phyloP scores from a whole-genome alignment of 2,797 vertebrate species.

The Chelon labrosus region DNA sequence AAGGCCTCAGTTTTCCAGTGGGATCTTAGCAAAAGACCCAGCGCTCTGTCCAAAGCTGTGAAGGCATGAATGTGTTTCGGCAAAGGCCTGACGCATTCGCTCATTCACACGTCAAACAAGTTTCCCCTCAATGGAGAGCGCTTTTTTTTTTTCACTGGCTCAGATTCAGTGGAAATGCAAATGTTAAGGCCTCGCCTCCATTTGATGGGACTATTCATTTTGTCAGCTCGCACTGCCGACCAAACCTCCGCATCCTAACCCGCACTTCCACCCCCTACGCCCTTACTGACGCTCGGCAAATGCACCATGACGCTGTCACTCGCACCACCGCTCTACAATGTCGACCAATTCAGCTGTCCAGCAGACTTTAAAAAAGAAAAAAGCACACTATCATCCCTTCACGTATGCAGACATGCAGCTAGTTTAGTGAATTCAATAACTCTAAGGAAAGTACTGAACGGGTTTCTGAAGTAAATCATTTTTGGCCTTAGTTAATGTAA shows the following conservation, averaged over 20 bases:
- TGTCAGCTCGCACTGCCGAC: slow-evolving; percentile 36
- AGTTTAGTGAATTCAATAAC: background rate
- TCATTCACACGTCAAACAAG: slow-evolving; percentile 69
- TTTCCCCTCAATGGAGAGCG: slow-evolving; percentile 62
- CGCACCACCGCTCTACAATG: slow-evolving; percentile 43
- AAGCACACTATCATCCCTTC: background rate
- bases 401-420: background rate
- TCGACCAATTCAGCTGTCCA: slow-evolving; percentile 44
- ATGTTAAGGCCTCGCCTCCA: slow-evolving; percentile 57
- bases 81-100: slow-evolving; percentile 57
- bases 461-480: background rate
- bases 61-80: slow-evolving; percentile 66
- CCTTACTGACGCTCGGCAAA: slow-evolving; percentile 47
- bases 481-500: too few species aligned
- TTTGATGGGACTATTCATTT: slow-evolving; percentile 62
- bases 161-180: slow-evolving; percentile 71
- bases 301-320: slow-evolving; percentile 66
- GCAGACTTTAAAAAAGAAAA: slow-evolving; percentile 13
- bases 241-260: background rate
- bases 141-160: slow-evolving; percentile 58
- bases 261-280: background rate
- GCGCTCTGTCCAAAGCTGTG: slow-evolving; percentile 54
- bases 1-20: slow-evolving; percentile 61
- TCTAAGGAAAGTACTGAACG: background rate
- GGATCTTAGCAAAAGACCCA: slow-evolving; percentile 51